Evolutionary conservation across 2,113 vertebrate species (phyloP), one percentile per base, ranked within the genome.

Genomic region (Vimba vimba): DNA sequence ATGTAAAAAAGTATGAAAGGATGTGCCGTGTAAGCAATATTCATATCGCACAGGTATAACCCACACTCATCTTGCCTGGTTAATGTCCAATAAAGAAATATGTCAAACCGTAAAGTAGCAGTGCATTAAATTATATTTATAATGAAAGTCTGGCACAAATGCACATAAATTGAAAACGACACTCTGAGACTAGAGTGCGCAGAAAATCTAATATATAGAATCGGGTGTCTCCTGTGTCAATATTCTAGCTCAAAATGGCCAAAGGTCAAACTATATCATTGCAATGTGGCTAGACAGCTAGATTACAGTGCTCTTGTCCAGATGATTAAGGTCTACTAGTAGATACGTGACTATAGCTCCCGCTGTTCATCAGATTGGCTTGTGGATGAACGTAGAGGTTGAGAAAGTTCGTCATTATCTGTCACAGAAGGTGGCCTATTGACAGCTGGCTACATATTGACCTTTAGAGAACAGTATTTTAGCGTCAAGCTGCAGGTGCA

Each of bases 341-440:
- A 59, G 30, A 71, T 43, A 59, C 74, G 50, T 36, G 25, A 59
- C 66, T 83, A 17, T 21, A 83, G 82, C 47, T 57, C 82, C 33
- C 1, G 23, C 82, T 83, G 82, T 74, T 83, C 82, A 39, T 50
- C 33, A 73, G 66, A 83, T 83, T 83, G 82, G 47, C 50, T 83
- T 83, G 79, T 50, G 25, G 6, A 6, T 82, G 43, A 57, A 50
- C 3, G 12, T 4, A 43, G 25, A 36, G 80, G 15, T 55, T 82
- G 43, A 50, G 23, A 36, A 59, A 25, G 82, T 39, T 74, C 23
- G 9, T 83, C 68, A 73, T 83, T 68, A 69, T 19, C 66, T 23
- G 68, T 59, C 82, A 74, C 68, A 39, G 50, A 12, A 19, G 30
- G 68, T 57, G 68, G 68, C 45, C 68, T 57, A 59, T 43, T 83